phyloP scores from a whole-genome alignment of 2,888 invertebrate genomes.

The Apamea sordens region DNA sequence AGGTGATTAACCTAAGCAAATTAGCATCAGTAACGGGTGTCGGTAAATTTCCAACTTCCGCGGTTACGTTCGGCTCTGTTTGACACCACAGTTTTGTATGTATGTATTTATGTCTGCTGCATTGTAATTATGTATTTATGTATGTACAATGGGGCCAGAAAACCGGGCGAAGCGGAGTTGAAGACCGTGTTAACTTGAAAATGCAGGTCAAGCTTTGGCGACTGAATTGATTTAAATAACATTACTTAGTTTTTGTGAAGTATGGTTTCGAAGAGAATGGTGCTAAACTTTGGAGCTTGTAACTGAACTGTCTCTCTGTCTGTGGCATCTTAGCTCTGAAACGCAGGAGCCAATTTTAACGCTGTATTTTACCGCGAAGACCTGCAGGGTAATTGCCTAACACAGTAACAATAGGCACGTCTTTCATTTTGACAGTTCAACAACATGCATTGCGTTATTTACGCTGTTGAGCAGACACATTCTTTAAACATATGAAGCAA shows the following conservation, averaged over 20 bases:
- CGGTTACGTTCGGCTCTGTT: slow-evolving; percentile 81
- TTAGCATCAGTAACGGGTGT: slow-evolving; percentile 72
- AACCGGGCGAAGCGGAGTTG: slow-evolving; percentile 44
- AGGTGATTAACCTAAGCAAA: slow-evolving; percentile 64
- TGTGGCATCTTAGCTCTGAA: background rate
- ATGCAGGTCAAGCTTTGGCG: slow-evolving; percentile 58
- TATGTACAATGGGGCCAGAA: slow-evolving; percentile 61
- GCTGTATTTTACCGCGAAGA: background rate
- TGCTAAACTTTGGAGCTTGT: background rate
- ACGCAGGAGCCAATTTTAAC: background rate
- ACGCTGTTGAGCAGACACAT: too few species aligned
- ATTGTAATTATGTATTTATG: slow-evolving; percentile 65
- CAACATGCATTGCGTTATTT: too few species aligned
- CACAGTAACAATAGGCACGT: too few species aligned
- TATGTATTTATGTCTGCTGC: slow-evolving; percentile 64
- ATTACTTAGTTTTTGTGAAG: slow-evolving; percentile 32
- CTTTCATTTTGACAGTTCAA: too few species aligned
- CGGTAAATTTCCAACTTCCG: slow-evolving; percentile 76
- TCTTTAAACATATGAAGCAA: too few species aligned
- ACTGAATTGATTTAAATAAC: slow-evolving; percentile 53
- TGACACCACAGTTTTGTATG: slow-evolving; percentile 73
- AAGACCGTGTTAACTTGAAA: slow-evolving; percentile 55
- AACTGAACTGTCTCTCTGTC: background rate
- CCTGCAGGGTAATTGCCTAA: too few species aligned
- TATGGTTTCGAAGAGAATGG: background rate